Conservation (phyloP, 2,113 vertebrate species). For the Oreochromis tanganicae region DNA sequence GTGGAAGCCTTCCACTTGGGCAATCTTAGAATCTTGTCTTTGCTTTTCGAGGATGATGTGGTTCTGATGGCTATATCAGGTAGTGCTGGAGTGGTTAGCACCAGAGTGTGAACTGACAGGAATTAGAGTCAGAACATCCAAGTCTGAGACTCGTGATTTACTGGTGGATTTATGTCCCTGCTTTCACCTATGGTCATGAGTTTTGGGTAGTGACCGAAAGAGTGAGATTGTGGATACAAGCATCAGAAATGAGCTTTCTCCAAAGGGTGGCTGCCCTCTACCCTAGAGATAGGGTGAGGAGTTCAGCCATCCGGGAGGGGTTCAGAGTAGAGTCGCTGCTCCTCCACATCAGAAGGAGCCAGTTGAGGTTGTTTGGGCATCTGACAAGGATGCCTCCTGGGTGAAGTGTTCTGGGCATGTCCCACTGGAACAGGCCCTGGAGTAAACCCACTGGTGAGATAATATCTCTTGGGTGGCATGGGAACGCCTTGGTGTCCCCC, state of each 20-base stretch:
- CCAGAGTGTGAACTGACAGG: background rate
- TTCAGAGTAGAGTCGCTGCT: background rate
- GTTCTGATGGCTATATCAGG: no score
- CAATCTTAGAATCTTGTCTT: no score
- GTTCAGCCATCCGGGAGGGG: background rate
- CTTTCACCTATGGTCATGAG: background rate
- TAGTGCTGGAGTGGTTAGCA: background rate
- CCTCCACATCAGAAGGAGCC: background rate
- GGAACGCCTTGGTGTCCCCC: no score
- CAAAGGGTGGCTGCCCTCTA: background rate
- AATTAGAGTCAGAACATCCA: background rate
- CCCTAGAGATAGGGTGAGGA: background rate
- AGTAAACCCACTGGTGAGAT: no score
- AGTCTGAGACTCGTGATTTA: background rate
- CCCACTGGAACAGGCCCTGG: background rate
- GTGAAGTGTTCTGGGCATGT: background rate
- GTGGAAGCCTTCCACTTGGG: no score
- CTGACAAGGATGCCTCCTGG: accelerated
- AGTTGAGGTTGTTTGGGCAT: background rate
- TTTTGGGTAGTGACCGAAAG: background rate
- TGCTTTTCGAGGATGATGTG: no score
- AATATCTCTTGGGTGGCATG: no score
- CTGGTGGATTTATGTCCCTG: background rate
- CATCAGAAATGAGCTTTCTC: accelerated
- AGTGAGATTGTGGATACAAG: accelerated